Base-by-base conservation (phyloP, 2,888 invertebrate species). In the Cyclophora punctaria region DNA sequence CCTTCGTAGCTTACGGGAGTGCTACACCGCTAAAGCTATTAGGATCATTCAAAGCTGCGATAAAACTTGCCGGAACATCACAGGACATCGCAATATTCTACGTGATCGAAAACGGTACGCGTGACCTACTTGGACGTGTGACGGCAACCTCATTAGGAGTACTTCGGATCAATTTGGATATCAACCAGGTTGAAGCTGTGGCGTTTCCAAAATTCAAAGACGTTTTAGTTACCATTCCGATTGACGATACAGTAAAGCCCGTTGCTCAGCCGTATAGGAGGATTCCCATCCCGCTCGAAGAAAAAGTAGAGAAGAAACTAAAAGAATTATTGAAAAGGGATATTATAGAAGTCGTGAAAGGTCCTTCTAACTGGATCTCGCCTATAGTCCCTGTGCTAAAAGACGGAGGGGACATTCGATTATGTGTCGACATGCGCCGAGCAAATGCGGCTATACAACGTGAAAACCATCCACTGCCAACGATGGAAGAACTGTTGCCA, bases 121-220 rank as follows among this genome's bases (percentile, higher is more conserved):
- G 59, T 3, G 33, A 63, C 41, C 35, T 63, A 4, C 20, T 63
- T 3, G 59, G 63, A 3, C 48, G 48, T 37, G 48, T 34, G 0
- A 59, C 53, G 2, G 59, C 60, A 3, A 49, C 37, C 0, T 0
- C 3, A 4, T 35, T 64, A 4, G 58, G 58, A 7, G 57, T 60
- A 3, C 41, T 64, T 0, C 54, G 49, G 35, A 5, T 62, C 3
- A 50, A 50, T 5, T 1, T 57, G 5, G 50, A 43, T 0, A 37
- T 58, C 5, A 52, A 60, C 44, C 5, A 42, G 3, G 35, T 57
- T 3, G 34, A 43, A 20, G 20, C 3, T 1, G 7, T 40, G 33
- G 7, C 40, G 61, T 77, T 53, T 68, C 73, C 58, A 6, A 59
- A 57, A 48, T 51, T 55, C 7, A 62, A 60, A 41, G 49, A 48